Evolutionary conservation across 2,797 vertebrate species (phyloP).

Genomic region (Neosilurus mollespiculum): DNA sequence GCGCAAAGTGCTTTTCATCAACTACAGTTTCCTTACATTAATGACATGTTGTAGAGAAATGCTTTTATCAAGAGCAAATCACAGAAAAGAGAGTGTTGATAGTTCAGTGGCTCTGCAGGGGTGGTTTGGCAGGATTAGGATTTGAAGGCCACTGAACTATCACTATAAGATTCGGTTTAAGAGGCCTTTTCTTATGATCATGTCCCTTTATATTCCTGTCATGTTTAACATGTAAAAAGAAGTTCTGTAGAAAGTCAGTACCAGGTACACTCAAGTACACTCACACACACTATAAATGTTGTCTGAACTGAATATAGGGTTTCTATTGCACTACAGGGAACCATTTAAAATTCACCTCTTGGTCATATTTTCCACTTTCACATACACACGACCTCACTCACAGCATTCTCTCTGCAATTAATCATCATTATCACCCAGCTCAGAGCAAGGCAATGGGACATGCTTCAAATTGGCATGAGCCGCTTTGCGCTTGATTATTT

Average conservation of each 20-base stretch:
- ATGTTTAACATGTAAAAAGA: neutral
- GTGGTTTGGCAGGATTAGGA: neutral
- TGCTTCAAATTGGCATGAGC: slow-evolving; percentile 27
- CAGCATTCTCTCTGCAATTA: slow-evolving; percentile 36
- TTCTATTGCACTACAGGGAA: slow-evolving; percentile 26
- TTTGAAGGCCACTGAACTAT: neutral
- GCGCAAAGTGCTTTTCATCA: neutral
- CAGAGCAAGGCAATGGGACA: slow-evolving; percentile 11
- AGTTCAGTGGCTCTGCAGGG: neutral
- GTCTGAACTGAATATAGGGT: slow-evolving; percentile 6
- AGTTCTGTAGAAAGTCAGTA: neutral
- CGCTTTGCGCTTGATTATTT: slow-evolving; percentile 31
- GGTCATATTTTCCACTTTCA: slow-evolving; percentile 41
- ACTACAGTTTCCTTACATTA: neutral
- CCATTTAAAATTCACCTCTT: slow-evolving; percentile 17
- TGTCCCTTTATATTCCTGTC: neutral
- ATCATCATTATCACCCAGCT: slow-evolving; percentile 45
- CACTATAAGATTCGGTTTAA: neutral
- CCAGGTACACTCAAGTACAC: neutral
- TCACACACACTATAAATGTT: neutral
- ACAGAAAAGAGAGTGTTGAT: neutral
- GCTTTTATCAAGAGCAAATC: neutral
- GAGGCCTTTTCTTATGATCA: neutral
- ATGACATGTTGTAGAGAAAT: neutral
- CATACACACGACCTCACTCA: slow-evolving; percentile 4